Percentiles rank a stretch among this genome's conserved stretches.
Evolutionary conservation across 2,888 invertebrate species (phyloP).

Genomic region (Callyntrura sp.): DNA sequence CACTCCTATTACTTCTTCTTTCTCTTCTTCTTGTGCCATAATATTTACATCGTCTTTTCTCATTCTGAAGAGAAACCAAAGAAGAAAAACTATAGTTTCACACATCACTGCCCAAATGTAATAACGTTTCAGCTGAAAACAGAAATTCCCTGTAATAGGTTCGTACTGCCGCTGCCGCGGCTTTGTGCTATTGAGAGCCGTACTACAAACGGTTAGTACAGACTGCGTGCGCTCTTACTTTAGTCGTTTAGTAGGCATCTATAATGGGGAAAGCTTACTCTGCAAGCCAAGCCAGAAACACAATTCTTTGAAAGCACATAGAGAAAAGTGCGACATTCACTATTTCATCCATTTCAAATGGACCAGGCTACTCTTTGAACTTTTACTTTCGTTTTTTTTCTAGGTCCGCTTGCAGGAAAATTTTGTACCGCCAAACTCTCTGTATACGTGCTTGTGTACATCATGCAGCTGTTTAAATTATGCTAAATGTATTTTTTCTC

Average conservation of each 20-base stretch:
- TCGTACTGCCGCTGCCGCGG: slow-evolving; percentile 1
- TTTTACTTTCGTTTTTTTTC: slow-evolving; percentile 16
- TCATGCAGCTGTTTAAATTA: slow-evolving; percentile 18
- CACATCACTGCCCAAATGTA: slow-evolving; percentile 70
- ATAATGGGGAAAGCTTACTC: slow-evolving; percentile 2
- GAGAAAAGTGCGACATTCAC: background rate
- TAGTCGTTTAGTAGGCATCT: background rate
- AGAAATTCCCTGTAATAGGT: slow-evolving; percentile 32
- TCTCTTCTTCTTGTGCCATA: slow-evolving; percentile 1
- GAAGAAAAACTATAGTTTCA: slow-evolving; percentile 63
- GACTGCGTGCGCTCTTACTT: background rate
- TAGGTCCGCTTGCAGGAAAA: background rate
- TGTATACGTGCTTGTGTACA: background rate
- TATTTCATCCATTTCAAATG: slow-evolving; percentile 60
- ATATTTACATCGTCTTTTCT: background rate
- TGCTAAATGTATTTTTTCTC: background rate
- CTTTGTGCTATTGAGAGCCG: background rate
- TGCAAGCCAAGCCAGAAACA: slow-evolving; percentile 28
- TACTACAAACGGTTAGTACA: background rate
- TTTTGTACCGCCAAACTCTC: background rate
- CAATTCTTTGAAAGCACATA: background rate
- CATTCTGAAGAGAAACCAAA: slow-evolving; percentile 17
- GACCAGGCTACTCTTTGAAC: slow-evolving; percentile 61
- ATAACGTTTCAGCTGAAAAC: slow-evolving; percentile 59
- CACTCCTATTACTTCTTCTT: background rate